Conservation (phyloP, 2,888 invertebrate genomes). For the Cetonia aurata region DNA sequence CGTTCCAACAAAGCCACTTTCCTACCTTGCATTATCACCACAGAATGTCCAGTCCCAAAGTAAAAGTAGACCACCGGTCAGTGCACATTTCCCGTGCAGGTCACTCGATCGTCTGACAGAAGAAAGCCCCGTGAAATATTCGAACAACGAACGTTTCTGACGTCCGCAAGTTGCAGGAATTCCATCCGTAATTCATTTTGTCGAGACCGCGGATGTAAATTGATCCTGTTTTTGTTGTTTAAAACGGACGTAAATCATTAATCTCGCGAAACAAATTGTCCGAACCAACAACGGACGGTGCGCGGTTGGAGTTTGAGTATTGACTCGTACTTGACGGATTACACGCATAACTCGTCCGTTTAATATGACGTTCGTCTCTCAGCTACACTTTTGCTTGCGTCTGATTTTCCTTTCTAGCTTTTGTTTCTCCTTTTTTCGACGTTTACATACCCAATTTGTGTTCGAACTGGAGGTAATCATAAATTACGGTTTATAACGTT, state of each 20-base stretch:
- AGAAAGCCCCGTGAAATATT: constrained; percentile 37
- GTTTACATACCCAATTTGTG: constrained; percentile 9
- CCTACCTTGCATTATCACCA: too few species aligned
- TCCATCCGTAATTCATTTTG: constrained; percentile 33
- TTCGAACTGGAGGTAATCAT: not conserved
- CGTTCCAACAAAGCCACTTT: too few species aligned
- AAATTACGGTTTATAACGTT: not conserved
- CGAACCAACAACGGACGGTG: not conserved
- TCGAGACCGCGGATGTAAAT: constrained; percentile 35
- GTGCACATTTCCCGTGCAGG: constrained; percentile 12
- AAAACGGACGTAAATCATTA: constrained; percentile 33
- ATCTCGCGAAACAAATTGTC: constrained; percentile 38
- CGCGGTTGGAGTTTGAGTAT: constrained; percentile 22
- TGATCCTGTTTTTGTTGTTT: constrained; percentile 37
- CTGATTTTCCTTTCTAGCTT: not conserved
- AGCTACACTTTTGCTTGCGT: not conserved
- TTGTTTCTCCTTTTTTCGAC: not conserved
- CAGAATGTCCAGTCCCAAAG: too few species aligned
- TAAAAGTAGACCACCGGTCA: not conserved
- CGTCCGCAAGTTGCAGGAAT: constrained; percentile 31
- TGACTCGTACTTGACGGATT: constrained; percentile 30
- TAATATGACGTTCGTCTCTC: constrained; percentile 1
- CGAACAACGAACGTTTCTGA: constrained; percentile 30
- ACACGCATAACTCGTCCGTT: constrained; percentile 1
- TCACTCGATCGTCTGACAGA: constrained; percentile 2